Evolutionary conservation across 2,113 vertebrate species (phyloP).

Genomic region (Lampris megalopsis): DNA sequence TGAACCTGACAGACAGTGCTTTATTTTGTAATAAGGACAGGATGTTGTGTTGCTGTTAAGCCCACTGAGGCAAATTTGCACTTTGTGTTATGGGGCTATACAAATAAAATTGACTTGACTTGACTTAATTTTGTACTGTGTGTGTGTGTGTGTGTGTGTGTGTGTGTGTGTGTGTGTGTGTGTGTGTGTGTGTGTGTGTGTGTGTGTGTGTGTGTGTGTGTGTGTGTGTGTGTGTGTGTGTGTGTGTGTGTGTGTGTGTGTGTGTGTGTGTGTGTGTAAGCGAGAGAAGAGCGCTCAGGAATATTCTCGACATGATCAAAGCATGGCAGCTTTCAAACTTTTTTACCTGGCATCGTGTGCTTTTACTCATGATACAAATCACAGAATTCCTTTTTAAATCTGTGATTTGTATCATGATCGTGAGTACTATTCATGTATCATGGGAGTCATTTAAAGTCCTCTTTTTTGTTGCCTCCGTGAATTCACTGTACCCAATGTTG

Average conservation of each 20-base stretch:
- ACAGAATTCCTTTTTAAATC: no score
- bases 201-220: no score
- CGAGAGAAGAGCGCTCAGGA: background rate
- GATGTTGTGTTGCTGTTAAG: background rate
- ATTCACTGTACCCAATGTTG: background rate
- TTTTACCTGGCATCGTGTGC: background rate
- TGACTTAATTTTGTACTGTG: background rate
- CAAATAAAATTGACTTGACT: no score
- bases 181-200: no score
- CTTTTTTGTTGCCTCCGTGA: background rate
- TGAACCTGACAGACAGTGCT: constrained; percentile 32
- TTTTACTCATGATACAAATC: no score
- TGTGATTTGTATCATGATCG: no score
- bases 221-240: background rate
- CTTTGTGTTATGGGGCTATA: no score
- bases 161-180: no score
- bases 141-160: background rate
- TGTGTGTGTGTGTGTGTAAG: background rate
- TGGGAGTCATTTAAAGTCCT: no score
- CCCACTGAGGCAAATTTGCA: no score
- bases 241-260: constrained; percentile 13
- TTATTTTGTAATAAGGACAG: constrained; percentile 32
- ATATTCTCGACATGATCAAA: background rate
- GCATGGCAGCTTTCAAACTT: background rate
- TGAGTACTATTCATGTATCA: no score